Base-by-base conservation (phyloP, 2,113 vertebrate species). In the Saguinus midas region DNA sequence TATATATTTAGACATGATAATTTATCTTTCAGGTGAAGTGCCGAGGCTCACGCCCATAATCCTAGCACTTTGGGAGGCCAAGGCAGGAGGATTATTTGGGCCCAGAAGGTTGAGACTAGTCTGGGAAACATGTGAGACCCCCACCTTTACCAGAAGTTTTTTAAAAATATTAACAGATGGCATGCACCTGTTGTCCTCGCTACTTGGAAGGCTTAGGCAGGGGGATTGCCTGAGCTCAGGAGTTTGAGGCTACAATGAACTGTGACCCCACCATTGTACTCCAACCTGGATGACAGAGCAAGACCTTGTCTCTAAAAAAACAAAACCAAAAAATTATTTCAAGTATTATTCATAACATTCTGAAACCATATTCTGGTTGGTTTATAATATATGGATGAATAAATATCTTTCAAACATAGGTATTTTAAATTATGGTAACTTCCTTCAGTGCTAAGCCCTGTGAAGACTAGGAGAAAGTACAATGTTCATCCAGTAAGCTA, bases 301-400 rank as follows among this genome's bases (percentile, higher is more conserved):
- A 70, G 68, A 70, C 17, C 18, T 35, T 70, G 8, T 70, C 68
- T 70, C 68, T n/a, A 37, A 70, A 70, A 70, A 9, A 20, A 70
- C 52, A 52, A 52, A 17, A 52, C 17, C 12, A 32, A 64, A 64
- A 64, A 32, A 32, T 81, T 68, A 70, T 95, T 72, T 64, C 14
- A 68, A 73, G 8, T 61, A 66, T 94, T 94, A 92, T 72, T 14
- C 45, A 87, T 45, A 87, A 14, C n/a, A 66, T 68, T 85, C 23
- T 82, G 57, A 96, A 90, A 86, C 85, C 16, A 82, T 90, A 11
- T 92, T 94, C 87, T 90, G 55, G 20, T 85, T 97, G 27, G 18
- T 95, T 96, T 96, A 43, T 70, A 27, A 90, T 37, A 58, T 73
- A 37, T 48, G 8, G 20, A 37, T 93, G 32, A 94, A 84, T 61